Conservation (phyloP, 2,113 vertebrate genomes). For the Hippolais icterina region DNA sequence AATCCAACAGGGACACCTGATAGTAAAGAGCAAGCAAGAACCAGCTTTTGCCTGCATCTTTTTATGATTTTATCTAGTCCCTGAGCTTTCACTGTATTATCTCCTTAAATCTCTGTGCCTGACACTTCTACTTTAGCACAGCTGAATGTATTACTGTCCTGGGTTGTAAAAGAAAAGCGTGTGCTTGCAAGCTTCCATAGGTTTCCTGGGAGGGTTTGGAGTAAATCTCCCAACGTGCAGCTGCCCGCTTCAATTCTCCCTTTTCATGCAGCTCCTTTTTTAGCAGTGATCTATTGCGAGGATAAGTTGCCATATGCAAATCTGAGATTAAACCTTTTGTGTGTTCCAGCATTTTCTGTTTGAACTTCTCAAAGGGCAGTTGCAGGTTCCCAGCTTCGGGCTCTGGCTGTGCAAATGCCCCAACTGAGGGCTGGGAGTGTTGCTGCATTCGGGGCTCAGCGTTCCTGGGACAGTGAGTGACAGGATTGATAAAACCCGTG, state of each 20-base stretch:
- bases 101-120: constrained; percentile 20
- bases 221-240: neutral
- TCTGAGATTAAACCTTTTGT: neutral
- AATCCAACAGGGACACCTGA: fast-evolving
- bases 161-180: neutral
- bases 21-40: neutral
- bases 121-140: neutral
- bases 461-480: neutral
- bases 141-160: neutral
- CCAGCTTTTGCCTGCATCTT: neutral
- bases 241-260: neutral
- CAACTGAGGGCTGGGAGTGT: neutral
- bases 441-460: neutral
- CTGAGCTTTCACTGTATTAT: neutral
- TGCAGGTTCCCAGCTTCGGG: neutral
- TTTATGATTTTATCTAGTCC: neutral
- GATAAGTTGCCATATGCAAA: neutral
- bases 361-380: neutral
- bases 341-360: neutral
- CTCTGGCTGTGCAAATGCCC: neutral
- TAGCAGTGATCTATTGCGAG: neutral
- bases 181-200: neutral
- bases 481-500: neutral
- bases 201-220: neutral
- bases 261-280: neutral